Conservation (phyloP, 2,113 vertebrate species). For the Trogon melanurus region DNA sequence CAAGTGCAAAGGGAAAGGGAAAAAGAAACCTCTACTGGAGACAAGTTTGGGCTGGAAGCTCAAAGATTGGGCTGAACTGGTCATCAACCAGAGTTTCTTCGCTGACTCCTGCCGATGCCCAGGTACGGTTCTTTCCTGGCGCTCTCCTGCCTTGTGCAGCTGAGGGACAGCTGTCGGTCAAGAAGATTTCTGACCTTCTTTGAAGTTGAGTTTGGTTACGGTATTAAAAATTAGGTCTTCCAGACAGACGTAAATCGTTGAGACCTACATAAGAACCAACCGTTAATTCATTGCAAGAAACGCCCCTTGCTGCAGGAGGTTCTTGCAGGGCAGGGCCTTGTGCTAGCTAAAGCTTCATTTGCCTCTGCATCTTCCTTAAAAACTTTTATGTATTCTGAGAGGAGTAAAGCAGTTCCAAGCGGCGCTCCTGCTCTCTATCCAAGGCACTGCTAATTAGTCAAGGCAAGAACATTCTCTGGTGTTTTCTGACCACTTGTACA, state of each 20-base stretch:
- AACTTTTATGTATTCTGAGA: background rate
- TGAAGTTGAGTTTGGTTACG: background rate
- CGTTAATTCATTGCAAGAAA: background rate
- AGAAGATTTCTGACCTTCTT: background rate
- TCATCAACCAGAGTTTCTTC: background rate
- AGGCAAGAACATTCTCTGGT: background rate
- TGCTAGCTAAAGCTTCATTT: background rate
- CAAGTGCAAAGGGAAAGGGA: background rate
- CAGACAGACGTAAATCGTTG: background rate
- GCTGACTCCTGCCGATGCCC: background rate
- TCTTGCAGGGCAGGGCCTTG: background rate
- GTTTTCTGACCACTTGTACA: background rate
- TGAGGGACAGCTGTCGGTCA: background rate
- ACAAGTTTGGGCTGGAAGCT: background rate
- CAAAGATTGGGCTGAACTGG: background rate
- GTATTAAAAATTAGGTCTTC: background rate
- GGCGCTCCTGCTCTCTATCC: background rate
- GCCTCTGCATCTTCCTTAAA: background rate
- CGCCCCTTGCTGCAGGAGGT: background rate
- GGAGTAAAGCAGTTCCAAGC: background rate
- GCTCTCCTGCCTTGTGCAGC: background rate
- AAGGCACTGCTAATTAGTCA: background rate
- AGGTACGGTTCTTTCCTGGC: background rate
- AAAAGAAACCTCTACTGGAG: background rate
- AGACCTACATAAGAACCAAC: background rate